These are phyloP conservation scores for Castor canadensis DNA, from an alignment of 2,113 vertebrate species.

Conservation along the genomic window DNA sequence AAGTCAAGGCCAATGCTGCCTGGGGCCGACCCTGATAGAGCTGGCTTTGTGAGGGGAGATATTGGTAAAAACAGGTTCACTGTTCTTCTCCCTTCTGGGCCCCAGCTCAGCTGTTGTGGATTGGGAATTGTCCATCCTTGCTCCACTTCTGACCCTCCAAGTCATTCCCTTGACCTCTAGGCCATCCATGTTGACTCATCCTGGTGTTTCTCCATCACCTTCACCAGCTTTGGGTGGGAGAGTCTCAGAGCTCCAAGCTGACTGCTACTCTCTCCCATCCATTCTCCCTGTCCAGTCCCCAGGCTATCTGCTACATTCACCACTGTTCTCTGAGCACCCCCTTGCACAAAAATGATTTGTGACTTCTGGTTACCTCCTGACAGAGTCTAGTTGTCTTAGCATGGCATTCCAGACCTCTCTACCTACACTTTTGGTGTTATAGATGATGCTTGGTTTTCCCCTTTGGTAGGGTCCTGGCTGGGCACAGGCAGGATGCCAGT, in stretches of 20 bases:
- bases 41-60: conserved; percentile 9
- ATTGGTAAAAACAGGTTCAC: neutral
- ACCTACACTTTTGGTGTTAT: neutral
- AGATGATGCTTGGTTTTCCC: neutral
- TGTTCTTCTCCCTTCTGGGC: neutral
- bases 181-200: neutral
- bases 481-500: neutral
- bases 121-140: neutral
- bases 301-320: neutral
- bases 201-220: neutral
- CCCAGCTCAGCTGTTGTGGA: neutral
- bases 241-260: neutral
- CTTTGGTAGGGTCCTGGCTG: neutral
- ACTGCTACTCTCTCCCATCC: neutral
- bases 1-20: conserved; percentile 57
- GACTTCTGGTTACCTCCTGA: neutral
- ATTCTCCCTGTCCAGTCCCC: neutral
- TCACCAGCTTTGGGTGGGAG: neutral
- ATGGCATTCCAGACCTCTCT: neutral
- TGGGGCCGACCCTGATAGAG: neutral
- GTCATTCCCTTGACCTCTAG: neutral
- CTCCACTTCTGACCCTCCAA: neutral
- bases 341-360: neutral
- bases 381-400: neutral
- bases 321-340: neutral